phyloP scores from a whole-genome alignment of 2,113 vertebrate genomes.

The Python bivittatus region DNA sequence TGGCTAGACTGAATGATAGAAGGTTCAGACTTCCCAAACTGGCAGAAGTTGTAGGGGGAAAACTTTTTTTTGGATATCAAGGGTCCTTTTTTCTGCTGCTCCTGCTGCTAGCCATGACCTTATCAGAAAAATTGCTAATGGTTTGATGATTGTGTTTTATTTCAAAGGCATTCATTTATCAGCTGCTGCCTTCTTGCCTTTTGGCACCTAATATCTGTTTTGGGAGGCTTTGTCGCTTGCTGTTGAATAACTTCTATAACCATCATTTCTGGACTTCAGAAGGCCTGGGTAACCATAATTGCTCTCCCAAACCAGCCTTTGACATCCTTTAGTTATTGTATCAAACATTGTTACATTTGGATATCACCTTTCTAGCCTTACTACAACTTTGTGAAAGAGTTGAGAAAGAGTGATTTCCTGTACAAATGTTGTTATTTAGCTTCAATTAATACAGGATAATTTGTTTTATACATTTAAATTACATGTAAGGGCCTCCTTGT shows the following conservation, averaged over 20 bases:
- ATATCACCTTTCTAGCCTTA: not conserved
- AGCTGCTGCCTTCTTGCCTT: not conserved
- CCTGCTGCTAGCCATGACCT: conserved; percentile 21
- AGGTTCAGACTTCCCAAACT: conserved; percentile 7
- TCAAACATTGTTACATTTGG: not conserved
- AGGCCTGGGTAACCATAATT: not conserved
- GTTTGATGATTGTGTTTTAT: conserved; percentile 19
- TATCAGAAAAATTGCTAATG: conserved; percentile 35
- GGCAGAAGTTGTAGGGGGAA: not conserved
- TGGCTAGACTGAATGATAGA: conserved; percentile 31
- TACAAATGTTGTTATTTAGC: not conserved
- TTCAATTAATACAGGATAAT: not conserved
- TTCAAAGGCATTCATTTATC: conserved; percentile 36
- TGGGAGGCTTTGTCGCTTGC: conserved; percentile 9
- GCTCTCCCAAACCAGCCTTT: not conserved
- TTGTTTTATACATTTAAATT: not conserved
- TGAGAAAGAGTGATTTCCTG: not conserved
- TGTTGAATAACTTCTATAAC: conserved; percentile 19
- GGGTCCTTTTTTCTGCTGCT: not conserved
- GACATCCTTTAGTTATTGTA: not conserved
- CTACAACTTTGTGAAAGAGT: not conserved
- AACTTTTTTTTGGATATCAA: not conserved
- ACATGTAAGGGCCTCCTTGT: not conserved
- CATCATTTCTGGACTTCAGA: not conserved
- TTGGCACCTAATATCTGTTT: conserved; percentile 20